Conservation (phyloP, 2,797 vertebrate species). For the Hyperoplus lanceolatus region DNA sequence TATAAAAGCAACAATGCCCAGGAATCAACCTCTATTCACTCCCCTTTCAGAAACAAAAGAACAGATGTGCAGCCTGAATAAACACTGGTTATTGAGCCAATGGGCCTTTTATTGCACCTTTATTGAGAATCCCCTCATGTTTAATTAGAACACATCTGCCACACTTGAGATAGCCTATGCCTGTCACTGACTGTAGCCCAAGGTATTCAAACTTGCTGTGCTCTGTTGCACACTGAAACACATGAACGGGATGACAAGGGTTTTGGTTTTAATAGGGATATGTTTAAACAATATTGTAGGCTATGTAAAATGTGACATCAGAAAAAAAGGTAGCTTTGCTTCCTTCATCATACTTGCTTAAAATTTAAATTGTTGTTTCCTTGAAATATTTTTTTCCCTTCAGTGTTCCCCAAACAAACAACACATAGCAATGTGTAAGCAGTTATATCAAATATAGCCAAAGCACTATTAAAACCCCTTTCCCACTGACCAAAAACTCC, state of each 20-base stretch:
- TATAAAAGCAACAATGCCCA: constrained; percentile 55
- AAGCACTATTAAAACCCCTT: not conserved
- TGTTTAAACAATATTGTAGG: no score
- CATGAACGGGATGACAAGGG: constrained; percentile 51
- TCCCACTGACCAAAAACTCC: not conserved
- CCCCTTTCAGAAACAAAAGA: constrained; percentile 68
- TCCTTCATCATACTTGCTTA: not conserved
- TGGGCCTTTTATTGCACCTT: constrained; percentile 76
- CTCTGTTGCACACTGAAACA: constrained; percentile 46
- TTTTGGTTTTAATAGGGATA: not conserved
- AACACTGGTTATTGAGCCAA: constrained; percentile 56
- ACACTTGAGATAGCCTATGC: constrained; percentile 71
- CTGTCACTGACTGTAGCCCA: constrained; percentile 69
- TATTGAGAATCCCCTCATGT: constrained; percentile 81
- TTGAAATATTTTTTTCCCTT: not conserved
- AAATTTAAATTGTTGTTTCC: not conserved
- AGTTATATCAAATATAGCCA: not conserved
- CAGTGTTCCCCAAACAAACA: not conserved
- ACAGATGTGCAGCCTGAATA: constrained; percentile 76
- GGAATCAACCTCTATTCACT: constrained; percentile 52
- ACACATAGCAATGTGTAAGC: not conserved
- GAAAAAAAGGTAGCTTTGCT: not conserved
- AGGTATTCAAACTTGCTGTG: constrained; percentile 67
- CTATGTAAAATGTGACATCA: constrained; percentile 1
- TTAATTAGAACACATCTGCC: constrained; percentile 82